Conservation (phyloP, 2,888 invertebrate species). For the Tenodera sinensis region DNA sequence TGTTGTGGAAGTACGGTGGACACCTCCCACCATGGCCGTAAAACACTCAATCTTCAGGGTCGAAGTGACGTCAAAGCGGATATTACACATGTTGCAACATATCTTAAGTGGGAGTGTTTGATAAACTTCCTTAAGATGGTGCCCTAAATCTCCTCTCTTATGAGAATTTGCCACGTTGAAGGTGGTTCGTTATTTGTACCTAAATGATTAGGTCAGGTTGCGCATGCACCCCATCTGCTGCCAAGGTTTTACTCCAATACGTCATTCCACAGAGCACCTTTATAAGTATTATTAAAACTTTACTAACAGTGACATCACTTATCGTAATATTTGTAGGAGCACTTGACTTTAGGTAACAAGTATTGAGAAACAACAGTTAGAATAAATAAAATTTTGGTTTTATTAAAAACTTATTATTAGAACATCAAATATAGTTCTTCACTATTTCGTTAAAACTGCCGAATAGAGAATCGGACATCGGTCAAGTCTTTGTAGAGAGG, state of each 20-base stretch:
- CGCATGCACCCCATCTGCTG: too few species aligned
- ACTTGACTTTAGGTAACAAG: background rate
- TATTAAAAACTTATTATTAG: background rate
- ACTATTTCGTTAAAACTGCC: background rate
- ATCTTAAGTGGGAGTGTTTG: too few species aligned
- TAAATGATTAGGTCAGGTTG: too few species aligned
- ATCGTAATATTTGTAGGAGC: too few species aligned
- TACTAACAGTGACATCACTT: too few species aligned
- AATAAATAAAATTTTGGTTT: background rate
- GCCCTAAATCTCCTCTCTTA: too few species aligned
- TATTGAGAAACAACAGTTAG: background rate
- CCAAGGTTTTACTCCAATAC: too few species aligned
- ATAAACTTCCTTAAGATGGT: too few species aligned
- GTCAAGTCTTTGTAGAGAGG: background rate
- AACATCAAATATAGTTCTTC: background rate
- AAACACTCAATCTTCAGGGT: background rate
- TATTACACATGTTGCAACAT: background rate
- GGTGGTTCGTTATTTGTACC: too few species aligned
- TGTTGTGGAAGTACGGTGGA: background rate
- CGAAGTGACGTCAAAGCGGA: background rate
- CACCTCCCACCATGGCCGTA: background rate
- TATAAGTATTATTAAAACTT: too few species aligned
- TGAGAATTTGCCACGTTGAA: too few species aligned
- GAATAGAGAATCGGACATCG: background rate
- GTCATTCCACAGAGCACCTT: too few species aligned